phyloP scores from a whole-genome alignment of 2,888 invertebrate species.

The Onchidella celtica region DNA sequence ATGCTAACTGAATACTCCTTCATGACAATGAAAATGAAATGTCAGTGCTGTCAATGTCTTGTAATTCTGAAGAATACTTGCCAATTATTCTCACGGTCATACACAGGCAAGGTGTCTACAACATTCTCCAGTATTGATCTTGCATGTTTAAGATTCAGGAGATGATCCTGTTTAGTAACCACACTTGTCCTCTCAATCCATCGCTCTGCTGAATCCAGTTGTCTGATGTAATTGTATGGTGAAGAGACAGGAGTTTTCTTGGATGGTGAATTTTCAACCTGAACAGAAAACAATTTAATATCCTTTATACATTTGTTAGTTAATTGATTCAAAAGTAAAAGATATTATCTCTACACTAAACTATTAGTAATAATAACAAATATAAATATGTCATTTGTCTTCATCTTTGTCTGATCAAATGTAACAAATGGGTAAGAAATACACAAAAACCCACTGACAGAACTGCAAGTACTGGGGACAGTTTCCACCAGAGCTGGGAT shows the following conservation, averaged over 20 bases:
- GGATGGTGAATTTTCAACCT: neutral
- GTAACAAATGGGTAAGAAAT: no score
- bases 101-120: slow-evolving; percentile 19
- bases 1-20: no score
- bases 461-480: no score
- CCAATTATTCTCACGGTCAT: slow-evolving; percentile 18
- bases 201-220: slow-evolving; percentile 46
- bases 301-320: neutral
- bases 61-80: no score
- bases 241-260: slow-evolving; percentile 38
- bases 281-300: neutral
- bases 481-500: no score
- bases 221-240: slow-evolving; percentile 41
- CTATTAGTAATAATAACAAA: no score
- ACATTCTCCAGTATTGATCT: slow-evolving; percentile 11
- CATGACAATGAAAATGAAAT: no score
- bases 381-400: no score
- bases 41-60: no score
- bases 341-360: no score
- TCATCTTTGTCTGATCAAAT: no score
- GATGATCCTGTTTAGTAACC: slow-evolving; percentile 45
- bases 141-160: slow-evolving; percentile 28
- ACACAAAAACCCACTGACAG: no score
- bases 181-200: slow-evolving; percentile 49
- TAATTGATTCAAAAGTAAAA: neutral